Base-by-base conservation (phyloP, 2,797 vertebrate species). In the Paratrypauchen microcephalus region DNA sequence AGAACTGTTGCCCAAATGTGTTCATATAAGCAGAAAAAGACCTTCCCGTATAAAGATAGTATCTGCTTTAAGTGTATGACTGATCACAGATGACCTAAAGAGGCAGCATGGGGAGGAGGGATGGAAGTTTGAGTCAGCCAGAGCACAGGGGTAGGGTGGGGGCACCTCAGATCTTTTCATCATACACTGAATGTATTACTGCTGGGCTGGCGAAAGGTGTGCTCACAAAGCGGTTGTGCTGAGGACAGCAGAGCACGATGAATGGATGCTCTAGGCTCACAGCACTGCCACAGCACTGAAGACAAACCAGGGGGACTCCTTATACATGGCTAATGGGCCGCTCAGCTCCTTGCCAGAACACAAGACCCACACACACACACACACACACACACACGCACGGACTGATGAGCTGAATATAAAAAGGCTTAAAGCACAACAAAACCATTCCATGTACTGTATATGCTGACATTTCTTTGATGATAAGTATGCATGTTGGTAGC, bases 181-280 rank as follows among this genome's bases (percentile, higher is more conserved):
- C 83, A 85, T 87, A 85, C 72, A 76, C 77, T 75, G 83, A 80
- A 86, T 80, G 77, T 69, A 80, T 86, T 85, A 76, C 65, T 61
- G 80, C 30, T 30, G 71, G 78, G 30, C 68, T 61, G 79, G 68
- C 23, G 41, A 87, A 77, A 80, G 85, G 82, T 81, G 78, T 69
- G 77, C 75, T 86, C 74, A 73, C 82, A 82, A 70, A 82, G 71
- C 47, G 78, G 86, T 90, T 86, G 81, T 88, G 90, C 90, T 88
- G 89, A 91, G 84, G 84, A 85, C 84, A 88, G 90, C 88, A 89
- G 89, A 87, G 69, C 75, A 81, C 84, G 84, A 91, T 90, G 85
- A 89, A 92, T 92, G 79, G 83, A 72, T 32, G 26, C 86, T 81
- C 70, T 75, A 68, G 74, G 83, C 19, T 11, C 77, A 61, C 75